Conservation (phyloP, 2,888 invertebrate genomes). For the Apodemia hepburni region DNA sequence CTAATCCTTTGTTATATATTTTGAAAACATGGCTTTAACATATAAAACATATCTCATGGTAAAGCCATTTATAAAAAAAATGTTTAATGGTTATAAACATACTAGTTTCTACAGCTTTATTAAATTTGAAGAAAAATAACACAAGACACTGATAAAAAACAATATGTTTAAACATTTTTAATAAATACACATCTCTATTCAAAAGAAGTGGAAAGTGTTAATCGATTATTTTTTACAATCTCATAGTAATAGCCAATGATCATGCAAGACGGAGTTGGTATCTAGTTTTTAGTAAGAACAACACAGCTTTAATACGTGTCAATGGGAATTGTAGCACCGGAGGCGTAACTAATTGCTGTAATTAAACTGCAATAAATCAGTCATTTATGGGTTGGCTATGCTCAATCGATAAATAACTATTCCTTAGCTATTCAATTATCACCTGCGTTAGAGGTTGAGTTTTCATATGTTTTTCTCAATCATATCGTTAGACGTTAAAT, state of each 20-base stretch:
- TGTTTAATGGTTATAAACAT: too few species aligned
- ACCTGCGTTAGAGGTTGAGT: slow-evolving; percentile 24
- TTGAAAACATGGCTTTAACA: too few species aligned
- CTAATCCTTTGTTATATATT: too few species aligned
- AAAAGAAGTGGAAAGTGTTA: slow-evolving; percentile 34
- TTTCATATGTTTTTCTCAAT: slow-evolving; percentile 17
- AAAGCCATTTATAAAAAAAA: too few species aligned
- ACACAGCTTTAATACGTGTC: slow-evolving; percentile 37
- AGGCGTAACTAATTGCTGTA: slow-evolving; percentile 65
- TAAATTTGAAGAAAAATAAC: too few species aligned
- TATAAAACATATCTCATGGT: too few species aligned
- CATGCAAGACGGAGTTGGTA: slow-evolving; percentile 34
- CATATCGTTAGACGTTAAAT: neutral
- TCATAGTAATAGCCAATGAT: slow-evolving; percentile 36
- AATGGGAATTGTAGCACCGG: slow-evolving; percentile 41
- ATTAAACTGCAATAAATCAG: slow-evolving; percentile 63
- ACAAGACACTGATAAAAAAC: neutral
- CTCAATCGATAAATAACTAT: slow-evolving; percentile 25
- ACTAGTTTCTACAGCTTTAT: too few species aligned
- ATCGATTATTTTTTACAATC: slow-evolving; percentile 34
- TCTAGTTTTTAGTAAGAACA: slow-evolving; percentile 34
- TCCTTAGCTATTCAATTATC: slow-evolving; percentile 28
- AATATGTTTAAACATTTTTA: neutral
- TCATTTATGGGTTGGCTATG: slow-evolving; percentile 43
- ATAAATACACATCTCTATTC: slow-evolving; percentile 16